phyloP scores from a whole-genome alignment of 2,797 vertebrate genomes.

The Rhynchonycteris naso region DNA sequence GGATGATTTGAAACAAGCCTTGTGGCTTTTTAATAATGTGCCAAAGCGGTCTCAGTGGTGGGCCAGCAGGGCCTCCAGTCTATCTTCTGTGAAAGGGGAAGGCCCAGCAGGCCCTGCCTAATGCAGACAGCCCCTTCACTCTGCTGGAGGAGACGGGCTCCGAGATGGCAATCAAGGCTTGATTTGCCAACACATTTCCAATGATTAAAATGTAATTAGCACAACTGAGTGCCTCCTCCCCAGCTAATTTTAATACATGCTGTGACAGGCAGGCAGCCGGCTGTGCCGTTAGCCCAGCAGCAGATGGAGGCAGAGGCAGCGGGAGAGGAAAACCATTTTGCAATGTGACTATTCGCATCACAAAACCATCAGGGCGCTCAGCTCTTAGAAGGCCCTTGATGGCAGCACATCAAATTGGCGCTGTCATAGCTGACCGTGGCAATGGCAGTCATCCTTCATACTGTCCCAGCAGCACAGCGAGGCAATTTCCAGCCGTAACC shows the following conservation, averaged over 20 bases:
- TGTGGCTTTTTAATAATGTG: conserved; percentile 94
- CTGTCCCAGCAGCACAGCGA: conserved; percentile 89
- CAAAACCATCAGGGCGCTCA: conserved; percentile 96
- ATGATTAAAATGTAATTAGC: conserved; percentile 99
- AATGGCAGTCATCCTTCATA: conserved; percentile 95
- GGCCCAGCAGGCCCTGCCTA: conserved; percentile 88
- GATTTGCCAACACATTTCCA: conserved; percentile 99
- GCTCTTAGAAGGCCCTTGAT: conserved; percentile 93
- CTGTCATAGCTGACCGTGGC: conserved; percentile 94
- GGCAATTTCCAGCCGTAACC: conserved; percentile 90
- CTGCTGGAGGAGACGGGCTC: conserved; percentile 95
- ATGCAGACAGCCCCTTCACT: conserved; percentile 90
- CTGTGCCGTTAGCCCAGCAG: conserved; percentile 95
- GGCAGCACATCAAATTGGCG: conserved; percentile 95
- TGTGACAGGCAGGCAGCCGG: conserved; percentile 99
- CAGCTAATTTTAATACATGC: conserved; percentile 99
- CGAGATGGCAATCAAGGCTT: conserved; percentile 99
- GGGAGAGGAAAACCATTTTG: conserved; percentile 97
- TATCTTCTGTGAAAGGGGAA: conserved; percentile 89
- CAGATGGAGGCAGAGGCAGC: conserved; percentile 98
- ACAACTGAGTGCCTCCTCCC: conserved; percentile 99
- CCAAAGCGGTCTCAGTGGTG: conserved; percentile 92
- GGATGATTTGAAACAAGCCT: conserved; percentile 91
- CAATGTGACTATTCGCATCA: conserved; percentile 97
- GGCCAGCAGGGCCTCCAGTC: conserved; percentile 90